A percentile compares a stretch with the other conserved stretches of the same genome.
These are phyloP conservation scores for Geophilus truncorum DNA, from an alignment of 2,888 invertebrate genomes.

Conservation along the genomic window DNA sequence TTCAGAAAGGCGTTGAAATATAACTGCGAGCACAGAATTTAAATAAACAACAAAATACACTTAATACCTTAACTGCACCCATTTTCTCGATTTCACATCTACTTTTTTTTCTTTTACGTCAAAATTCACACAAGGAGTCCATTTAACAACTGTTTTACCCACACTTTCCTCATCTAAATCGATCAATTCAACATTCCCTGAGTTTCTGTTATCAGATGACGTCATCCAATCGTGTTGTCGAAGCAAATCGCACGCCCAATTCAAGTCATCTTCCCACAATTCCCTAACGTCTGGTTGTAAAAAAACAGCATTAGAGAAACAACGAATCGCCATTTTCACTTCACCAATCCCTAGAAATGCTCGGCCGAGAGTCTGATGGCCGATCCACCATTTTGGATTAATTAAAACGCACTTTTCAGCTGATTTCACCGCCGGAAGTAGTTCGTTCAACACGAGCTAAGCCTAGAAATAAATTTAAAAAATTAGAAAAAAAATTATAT, in stretches of 20 bases:
- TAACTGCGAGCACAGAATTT: too few relatives aligned
- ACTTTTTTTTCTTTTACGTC: not conserved
- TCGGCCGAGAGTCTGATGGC: conserved; percentile 49
- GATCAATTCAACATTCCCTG: not conserved
- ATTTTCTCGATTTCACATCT: not conserved
- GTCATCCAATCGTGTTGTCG: not conserved
- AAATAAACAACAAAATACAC: not conserved
- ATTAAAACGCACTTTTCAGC: conserved; percentile 46
- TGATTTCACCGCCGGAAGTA: conserved; percentile 41
- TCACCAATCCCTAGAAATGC: conserved; percentile 48
- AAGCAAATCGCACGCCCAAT: conserved; percentile 34
- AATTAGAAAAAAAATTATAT: not conserved
- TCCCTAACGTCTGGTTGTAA: conserved; percentile 46
- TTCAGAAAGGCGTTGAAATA: too few relatives aligned
- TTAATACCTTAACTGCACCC: not conserved
- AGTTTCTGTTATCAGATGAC: not conserved
- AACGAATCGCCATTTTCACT: conserved; percentile 46
- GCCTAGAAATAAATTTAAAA: conserved; percentile 33
- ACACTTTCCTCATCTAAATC: not conserved
- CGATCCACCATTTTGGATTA: conserved; percentile 49
- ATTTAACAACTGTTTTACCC: not conserved
- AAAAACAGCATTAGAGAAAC: conserved; percentile 47
- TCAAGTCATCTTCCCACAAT: conserved; percentile 48
- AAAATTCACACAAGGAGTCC: too few relatives aligned
- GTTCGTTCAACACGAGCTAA: conserved; percentile 39